Evolutionary conservation across 2,797 vertebrate genomes (phyloP), one percentile per base, ranked within the genome.

Genomic region (Salmo trutta): DNA sequence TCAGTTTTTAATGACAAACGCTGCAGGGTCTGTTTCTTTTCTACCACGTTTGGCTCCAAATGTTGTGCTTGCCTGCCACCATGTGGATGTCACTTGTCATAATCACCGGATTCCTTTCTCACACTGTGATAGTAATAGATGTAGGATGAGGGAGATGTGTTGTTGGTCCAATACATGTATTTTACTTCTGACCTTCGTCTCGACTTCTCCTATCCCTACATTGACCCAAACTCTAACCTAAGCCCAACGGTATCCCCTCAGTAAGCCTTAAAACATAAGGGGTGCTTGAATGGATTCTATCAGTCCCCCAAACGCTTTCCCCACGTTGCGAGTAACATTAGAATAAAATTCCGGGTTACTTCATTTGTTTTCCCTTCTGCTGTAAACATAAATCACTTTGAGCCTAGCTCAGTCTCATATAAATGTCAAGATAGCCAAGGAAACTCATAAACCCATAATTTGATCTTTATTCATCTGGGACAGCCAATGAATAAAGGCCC

Each of bases 391-490:
- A 92, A 92, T 92, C 92, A 91, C 75, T 3, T 74, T 71, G 69
- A 82, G 84, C 79, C 1, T 72, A 81, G 86, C 87, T 84, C 82
- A 74, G 85, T 87, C 90, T 92, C 89, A 86, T 92, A 90, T 89
- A 92, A 91, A 88, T 83, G 91, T 91, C 91, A 91, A 85, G 77
- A 86, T 54, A 87, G 88, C 91, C 90, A 88, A 89, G 81, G 62
- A 77, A 85, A 88, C 90, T 92, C 90, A 92, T 92, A 90, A 93
- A 92, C 82, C 84, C 88, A 88, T 91, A 89, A 92, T 93, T 91
- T 91, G 90, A 93, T 93, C 88, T 91, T 90, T 89, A 88, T 71
- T 91, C 91, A 90, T 90, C 88, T 74, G 87, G 86, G 88, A 91
- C 88, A 86, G 71, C 79, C 83, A 81, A 19, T 90, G 89, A 91